These are phyloP conservation scores for Numenius phaeopus DNA, from an alignment of 2,797 vertebrate species.

Conservation along the genomic window DNA sequence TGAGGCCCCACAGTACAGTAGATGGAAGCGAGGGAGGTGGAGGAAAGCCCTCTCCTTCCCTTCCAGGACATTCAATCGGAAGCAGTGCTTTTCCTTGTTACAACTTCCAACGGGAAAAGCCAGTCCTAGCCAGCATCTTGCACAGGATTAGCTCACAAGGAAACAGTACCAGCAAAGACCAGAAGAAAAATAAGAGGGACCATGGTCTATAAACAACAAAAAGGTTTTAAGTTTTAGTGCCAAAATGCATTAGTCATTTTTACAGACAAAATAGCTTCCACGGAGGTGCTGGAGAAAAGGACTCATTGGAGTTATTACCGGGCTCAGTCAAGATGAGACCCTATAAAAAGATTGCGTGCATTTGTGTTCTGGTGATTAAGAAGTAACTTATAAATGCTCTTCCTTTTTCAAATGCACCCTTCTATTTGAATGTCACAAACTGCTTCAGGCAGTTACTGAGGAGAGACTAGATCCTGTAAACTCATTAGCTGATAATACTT, in stretches of 20 bases:
- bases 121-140: not conserved
- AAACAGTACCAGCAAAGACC: not conserved
- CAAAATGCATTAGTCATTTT: not conserved
- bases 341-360: not conserved
- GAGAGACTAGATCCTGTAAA: not conserved
- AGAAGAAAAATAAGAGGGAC: not conserved
- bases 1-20: rapidly evolving
- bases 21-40: rapidly evolving
- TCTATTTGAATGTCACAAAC: not conserved
- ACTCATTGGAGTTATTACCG: not conserved
- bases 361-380: not conserved
- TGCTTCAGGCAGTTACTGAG: not conserved
- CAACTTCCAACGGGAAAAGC: not conserved
- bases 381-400: not conserved
- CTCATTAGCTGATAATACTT: not conserved
- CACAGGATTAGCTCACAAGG: not conserved
- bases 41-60: not conserved
- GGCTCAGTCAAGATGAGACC: not conserved
- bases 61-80: not conserved
- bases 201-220: not conserved
- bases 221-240: not conserved
- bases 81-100: not conserved
- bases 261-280: not conserved
- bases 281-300: not conserved
- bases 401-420: not conserved